phyloP scores from a whole-genome alignment of 1,140 invertebrate species.

The Eubasilissa regina region DNA sequence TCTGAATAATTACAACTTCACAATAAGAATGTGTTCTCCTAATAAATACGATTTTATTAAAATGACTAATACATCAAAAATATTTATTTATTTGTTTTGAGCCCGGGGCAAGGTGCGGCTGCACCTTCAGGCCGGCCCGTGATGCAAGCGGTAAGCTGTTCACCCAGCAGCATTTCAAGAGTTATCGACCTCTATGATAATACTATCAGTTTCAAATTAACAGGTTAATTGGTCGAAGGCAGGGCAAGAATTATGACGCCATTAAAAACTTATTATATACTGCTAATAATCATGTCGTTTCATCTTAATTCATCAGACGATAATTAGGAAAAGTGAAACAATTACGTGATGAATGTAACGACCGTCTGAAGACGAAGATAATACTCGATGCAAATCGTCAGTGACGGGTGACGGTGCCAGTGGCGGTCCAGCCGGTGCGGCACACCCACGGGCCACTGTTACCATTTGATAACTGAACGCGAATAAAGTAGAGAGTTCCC shows the following conservation, averaged over 20 bases:
- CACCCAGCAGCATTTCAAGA: too few relatives aligned
- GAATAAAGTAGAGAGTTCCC: slow-evolving; percentile 38
- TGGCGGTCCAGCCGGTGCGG: background rate
- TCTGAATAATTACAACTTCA: too few relatives aligned
- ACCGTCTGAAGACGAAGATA: slow-evolving; percentile 1
- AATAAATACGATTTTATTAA: too few relatives aligned
- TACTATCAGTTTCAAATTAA: background rate
- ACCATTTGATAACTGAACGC: slow-evolving; percentile 31
- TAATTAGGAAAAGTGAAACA: slow-evolving; percentile 30
- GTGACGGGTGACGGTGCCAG: too few relatives aligned
- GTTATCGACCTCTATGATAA: background rate
- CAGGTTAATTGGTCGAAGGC: background rate
- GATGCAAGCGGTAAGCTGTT: too few relatives aligned
- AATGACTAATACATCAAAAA: too few relatives aligned
- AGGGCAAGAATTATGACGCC: background rate
- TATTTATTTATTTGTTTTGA: too few relatives aligned
- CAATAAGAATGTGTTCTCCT: too few relatives aligned
- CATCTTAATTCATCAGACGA: background rate
- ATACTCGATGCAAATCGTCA: too few relatives aligned
- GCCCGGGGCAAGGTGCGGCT: too few relatives aligned
- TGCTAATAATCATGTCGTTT: background rate
- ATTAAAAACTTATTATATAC: background rate
- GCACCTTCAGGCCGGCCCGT: too few relatives aligned
- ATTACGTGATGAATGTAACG: background rate
- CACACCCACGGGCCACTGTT: slow-evolving; percentile 8